Evolutionary conservation across 2,888 invertebrate species (phyloP).

Genomic region (Cataglyphis albicans): DNA sequence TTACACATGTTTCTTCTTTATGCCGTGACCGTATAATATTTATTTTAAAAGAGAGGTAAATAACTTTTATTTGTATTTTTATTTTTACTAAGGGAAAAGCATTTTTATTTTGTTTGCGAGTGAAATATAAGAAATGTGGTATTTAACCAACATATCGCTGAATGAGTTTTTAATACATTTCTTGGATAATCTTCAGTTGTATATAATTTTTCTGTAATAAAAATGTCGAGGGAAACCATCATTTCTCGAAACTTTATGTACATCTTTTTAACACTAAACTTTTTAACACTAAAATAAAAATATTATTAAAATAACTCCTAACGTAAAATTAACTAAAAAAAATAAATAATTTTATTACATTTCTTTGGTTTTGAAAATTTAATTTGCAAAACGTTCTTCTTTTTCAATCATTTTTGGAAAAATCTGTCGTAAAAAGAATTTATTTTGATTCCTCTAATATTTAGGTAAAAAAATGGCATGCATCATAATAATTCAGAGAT

Average conservation of each 20-base stretch:
- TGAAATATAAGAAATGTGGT: neutral
- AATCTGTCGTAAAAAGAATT: neutral
- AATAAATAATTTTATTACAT: neutral
- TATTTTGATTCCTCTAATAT: neutral
- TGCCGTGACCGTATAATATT: neutral
- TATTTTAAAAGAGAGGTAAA: neutral
- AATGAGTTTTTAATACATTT: neutral
- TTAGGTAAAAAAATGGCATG: neutral
- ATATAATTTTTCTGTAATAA: neutral
- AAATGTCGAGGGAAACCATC: neutral
- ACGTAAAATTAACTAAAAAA: neutral
- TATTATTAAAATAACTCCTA: neutral
- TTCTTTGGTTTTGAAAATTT: too few relatives aligned
- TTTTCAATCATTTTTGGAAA: too few relatives aligned
- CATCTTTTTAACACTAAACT: neutral
- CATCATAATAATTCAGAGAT: neutral
- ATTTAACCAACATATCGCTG: neutral
- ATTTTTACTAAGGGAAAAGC: neutral
- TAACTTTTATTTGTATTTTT: neutral
- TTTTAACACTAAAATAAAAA: neutral
- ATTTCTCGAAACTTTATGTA: neutral
- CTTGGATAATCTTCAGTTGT: neutral
- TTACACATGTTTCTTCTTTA: conserved; percentile 16
- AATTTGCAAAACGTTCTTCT: too few relatives aligned
- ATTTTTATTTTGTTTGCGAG: neutral